Conservation (phyloP, 2,888 invertebrate genomes). For the Tachina grossa region DNA sequence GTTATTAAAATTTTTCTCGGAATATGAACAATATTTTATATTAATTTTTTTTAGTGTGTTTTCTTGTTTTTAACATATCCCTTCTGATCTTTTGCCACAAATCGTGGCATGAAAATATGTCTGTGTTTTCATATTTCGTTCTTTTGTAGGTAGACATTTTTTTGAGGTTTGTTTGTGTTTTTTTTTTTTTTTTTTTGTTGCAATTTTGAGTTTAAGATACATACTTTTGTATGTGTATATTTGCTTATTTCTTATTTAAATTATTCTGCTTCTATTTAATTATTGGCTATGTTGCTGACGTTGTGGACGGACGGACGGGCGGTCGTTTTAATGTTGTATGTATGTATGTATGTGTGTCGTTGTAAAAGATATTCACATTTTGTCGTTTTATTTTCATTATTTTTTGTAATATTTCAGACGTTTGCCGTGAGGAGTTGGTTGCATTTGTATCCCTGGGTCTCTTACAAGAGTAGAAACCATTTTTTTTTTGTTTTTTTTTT, state of each 20-base stretch:
- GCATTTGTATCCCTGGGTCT: constrained; percentile 27
- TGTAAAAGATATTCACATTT: constrained; percentile 44
- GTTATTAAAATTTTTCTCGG: not conserved
- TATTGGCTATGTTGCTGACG: constrained; percentile 15
- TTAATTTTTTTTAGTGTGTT: not conserved
- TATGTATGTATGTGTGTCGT: constrained; percentile 10
- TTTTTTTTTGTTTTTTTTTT: constrained; percentile 3
- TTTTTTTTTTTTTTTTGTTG: constrained; percentile 5
- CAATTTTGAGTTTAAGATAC: constrained; percentile 1
- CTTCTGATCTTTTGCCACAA: not conserved
- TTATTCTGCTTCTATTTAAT: constrained; percentile 16
- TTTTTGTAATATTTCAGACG: constrained; percentile 36
- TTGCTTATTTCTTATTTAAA: constrained; percentile 29
- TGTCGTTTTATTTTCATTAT: constrained; percentile 9
- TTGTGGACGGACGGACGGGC: constrained; percentile 12
- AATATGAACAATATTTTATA: not conserved
- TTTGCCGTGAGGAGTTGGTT: constrained; percentile 16
- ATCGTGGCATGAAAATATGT: constrained; percentile 17
- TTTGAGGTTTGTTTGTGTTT: too few species aligned
- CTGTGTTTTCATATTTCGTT: not conserved
- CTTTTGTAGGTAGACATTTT: not conserved
- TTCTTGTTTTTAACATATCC: not conserved
- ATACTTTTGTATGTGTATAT: not conserved
- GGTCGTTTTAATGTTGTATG: constrained; percentile 2
- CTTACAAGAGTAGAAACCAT: constrained; percentile 19